A percentile compares a stretch with the other conserved stretches of the same genome.
phyloP scores from a whole-genome alignment of 2,113 vertebrate species.

The Anser brachyrhynchus region DNA sequence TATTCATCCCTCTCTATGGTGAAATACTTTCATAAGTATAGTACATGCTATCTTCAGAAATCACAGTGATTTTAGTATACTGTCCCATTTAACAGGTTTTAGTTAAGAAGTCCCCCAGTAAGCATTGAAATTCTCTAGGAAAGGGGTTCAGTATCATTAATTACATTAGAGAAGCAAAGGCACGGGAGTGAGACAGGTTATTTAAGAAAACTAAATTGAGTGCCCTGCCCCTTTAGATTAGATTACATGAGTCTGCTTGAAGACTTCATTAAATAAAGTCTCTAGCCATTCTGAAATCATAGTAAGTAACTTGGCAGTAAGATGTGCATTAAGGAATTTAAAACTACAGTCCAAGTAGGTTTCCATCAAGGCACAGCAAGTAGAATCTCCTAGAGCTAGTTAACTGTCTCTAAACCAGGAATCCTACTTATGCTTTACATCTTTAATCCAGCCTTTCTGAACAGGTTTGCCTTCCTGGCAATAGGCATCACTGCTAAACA shows the following conservation, averaged over 20 bases:
- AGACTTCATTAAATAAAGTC: neutral
- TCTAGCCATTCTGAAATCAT: neutral
- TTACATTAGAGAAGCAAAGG: neutral
- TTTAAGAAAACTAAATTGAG: neutral
- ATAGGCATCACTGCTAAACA: neutral
- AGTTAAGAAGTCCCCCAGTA: neutral
- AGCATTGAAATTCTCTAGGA: neutral
- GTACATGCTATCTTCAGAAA: neutral
- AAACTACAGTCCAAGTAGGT: neutral
- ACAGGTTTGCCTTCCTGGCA: neutral
- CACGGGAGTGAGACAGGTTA: neutral
- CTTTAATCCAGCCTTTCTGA: neutral
- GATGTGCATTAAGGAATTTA: neutral
- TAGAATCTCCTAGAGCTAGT: neutral
- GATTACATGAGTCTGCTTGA: neutral
- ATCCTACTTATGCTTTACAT: neutral
- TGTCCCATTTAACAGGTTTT: neutral
- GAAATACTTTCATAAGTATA: neutral
- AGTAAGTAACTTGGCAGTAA: neutral
- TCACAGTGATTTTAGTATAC: neutral
- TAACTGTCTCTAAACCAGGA: rapidly evolving
- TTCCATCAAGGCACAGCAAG: neutral
- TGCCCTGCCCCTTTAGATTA: neutral
- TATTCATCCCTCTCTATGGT: neutral
- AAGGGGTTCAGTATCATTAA: neutral